Evolutionary conservation across 2,888 invertebrate species (phyloP), one percentile per base, ranked within the genome.

Genomic region (Gandaritis pyraliata): DNA sequence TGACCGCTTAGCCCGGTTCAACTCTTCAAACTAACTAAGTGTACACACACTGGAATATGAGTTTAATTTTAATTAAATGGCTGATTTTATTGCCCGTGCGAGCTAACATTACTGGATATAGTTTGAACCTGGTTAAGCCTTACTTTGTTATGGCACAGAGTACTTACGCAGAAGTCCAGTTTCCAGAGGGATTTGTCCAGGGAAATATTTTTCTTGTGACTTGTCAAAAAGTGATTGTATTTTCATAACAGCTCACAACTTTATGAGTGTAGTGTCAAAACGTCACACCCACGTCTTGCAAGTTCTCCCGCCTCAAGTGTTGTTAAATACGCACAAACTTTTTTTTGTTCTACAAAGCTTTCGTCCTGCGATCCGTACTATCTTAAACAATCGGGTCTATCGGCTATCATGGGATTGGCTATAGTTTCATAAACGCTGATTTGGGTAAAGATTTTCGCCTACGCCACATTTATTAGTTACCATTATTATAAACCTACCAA

Each of bases 401-500:
- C 43, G 43, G 16, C 10, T 16, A 16, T 43, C 16, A 43, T 43
- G 8, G 16, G 16, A 16, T 43, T 3, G 43, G 16, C 4, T 8
- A 16, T 10, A 43, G 43, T 43, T 43, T 43, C 43, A 43, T 43
- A 16, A 43, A 41, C 8, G 13, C 15, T 16, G 38, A 51, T 23
- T 6, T 33, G 33, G 33, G 33, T 8, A 45, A 13, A 11, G 16
- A 52, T 53, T 43, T 46, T 55, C n/a, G 46, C 38, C 45, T 16
- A 8, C 12, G n/a, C 23, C 45, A 10, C 30, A 18, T 49, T 38
- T 57, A 48, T 53, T 57, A 16, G 36, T 57, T 2, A 58, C 45
- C 16, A 45, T 58, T 45, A 50, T 61, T 49, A 62, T 62, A 58
- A 61, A 61, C 61, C 48, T 53, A 39, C 48, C 29, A 61, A 61